Evolutionary conservation across 2,888 invertebrate genomes (phyloP).

Genomic region (Caenorhabditis sp.): DNA sequence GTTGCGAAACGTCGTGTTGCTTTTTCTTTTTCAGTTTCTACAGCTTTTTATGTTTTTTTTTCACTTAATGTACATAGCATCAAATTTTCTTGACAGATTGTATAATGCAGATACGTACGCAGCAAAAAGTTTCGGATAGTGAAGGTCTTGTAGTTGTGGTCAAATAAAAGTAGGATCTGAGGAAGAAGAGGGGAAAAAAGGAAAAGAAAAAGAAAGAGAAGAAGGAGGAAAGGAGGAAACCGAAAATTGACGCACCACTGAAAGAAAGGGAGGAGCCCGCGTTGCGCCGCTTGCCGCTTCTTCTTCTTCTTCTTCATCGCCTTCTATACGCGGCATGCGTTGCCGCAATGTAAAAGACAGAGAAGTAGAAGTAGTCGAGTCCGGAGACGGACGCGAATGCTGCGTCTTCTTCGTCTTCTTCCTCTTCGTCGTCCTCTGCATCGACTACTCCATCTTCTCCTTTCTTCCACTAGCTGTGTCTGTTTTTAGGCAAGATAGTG

Average conservation of each 20-base stretch:
- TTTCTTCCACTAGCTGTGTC: conserved; percentile 4
- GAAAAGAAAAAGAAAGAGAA: conserved; percentile 7
- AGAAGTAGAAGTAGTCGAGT: conserved; percentile 31
- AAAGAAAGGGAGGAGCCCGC: conserved; percentile 12
- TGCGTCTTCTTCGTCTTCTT: conserved; percentile 23
- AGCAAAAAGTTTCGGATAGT: neutral
- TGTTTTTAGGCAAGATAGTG: conserved; percentile 12
- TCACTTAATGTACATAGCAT: too few relatives aligned
- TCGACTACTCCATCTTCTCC: too few relatives aligned
- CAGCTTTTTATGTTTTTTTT: too few relatives aligned
- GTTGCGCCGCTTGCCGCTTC: conserved; percentile 14
- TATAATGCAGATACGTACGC: too few relatives aligned
- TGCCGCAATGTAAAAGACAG: conserved; percentile 15
- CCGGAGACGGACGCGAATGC: conserved; percentile 34
- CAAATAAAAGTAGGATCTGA: conserved; percentile 4
- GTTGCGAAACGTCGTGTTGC: too few relatives aligned
- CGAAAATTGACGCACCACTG: conserved; percentile 30
- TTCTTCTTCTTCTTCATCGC: conserved; percentile 19
- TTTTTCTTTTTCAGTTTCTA: too few relatives aligned
- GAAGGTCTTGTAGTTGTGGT: conserved; percentile 12
- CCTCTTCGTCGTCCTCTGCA: conserved; percentile 10
- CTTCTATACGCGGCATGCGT: conserved; percentile 20
- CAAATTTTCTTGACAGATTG: too few relatives aligned
- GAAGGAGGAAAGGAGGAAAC: conserved; percentile 6
- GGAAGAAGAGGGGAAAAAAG: conserved; percentile 10